phyloP scores from a whole-genome alignment of 2,888 invertebrate species.

The Oligia latruncula region DNA sequence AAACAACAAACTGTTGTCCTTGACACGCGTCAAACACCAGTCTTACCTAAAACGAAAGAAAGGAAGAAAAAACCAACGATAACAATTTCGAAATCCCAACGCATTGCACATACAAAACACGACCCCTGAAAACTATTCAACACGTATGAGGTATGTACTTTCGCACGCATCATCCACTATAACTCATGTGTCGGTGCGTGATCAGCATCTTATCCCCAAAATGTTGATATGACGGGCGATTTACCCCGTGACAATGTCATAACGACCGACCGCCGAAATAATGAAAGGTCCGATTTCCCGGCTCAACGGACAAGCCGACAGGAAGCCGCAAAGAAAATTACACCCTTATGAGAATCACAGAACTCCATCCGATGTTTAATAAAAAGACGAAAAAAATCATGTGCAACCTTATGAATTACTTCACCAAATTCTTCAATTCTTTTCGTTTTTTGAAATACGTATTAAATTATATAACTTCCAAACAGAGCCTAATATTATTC shows the following conservation, averaged over 20 bases:
- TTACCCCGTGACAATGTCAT: slow-evolving; percentile 58
- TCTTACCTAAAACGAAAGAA: background rate
- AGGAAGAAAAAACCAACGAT: background rate
- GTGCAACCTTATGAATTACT: slow-evolving; percentile 1
- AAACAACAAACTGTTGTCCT: background rate
- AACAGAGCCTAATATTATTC: slow-evolving; percentile 9
- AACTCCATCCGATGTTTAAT: slow-evolving; percentile 22
- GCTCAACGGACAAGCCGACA: slow-evolving; percentile 61
- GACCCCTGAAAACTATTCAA: slow-evolving; percentile 16
- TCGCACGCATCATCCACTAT: slow-evolving; percentile 23
- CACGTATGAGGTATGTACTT: slow-evolving; percentile 21
- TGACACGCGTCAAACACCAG: background rate
- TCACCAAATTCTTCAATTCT: background rate
- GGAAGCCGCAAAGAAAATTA: slow-evolving; percentile 61
- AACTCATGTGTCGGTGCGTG: slow-evolving; percentile 47
- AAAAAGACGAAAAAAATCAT: slow-evolving; percentile 26
- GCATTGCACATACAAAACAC: slow-evolving; percentile 17
- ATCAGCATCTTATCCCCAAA: slow-evolving; percentile 50
- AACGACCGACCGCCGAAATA: slow-evolving; percentile 30
- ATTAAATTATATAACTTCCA: slow-evolving; percentile 30
- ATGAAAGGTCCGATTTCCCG: slow-evolving; percentile 67
- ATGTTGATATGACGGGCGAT: slow-evolving; percentile 58
- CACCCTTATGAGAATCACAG: slow-evolving; percentile 53
- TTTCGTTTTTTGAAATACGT: slow-evolving; percentile 4
- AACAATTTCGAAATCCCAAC: slow-evolving; percentile 3